Evolutionary conservation across 1,140 invertebrate genomes (phyloP).

Genomic region (Cecropterus lyciades): DNA sequence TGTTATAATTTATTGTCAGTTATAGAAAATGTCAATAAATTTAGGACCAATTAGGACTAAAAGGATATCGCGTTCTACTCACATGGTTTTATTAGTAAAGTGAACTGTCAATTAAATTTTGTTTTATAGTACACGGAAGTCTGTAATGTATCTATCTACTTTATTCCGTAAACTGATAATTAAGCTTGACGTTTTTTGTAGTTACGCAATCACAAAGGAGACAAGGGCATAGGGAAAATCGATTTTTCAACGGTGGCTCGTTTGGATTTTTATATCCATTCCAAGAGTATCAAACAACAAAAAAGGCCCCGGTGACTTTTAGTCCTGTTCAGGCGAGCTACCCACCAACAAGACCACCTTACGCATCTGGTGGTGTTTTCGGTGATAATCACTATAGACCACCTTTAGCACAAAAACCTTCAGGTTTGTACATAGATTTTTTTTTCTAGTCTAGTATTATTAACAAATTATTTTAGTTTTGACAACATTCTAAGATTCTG

Average conservation of each 20-base stretch:
- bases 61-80: too few species aligned
- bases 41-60: too few species aligned
- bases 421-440: constrained; percentile 49
- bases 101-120: too few species aligned
- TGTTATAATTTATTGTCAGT: too few species aligned
- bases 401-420: constrained; percentile 51
- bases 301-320: constrained; percentile 8
- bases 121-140: too few species aligned
- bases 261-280: constrained; percentile 30
- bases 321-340: constrained; percentile 28
- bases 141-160: too few species aligned
- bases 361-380: constrained; percentile 59
- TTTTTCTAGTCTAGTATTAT: too few species aligned
- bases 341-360: constrained; percentile 53
- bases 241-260: constrained; percentile 42
- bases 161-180: not conserved
- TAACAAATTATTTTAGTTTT: too few species aligned
- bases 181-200: constrained; percentile 27
- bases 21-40: too few species aligned
- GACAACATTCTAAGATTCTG: too few species aligned
- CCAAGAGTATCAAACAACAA: constrained; percentile 28
- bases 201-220: constrained; percentile 47
- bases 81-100: too few species aligned
- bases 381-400: constrained; percentile 60
- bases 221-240: constrained; percentile 42